Evolutionary conservation across 2,888 invertebrate genomes (phyloP).

Genomic region (Yponomeuta evonymella): DNA sequence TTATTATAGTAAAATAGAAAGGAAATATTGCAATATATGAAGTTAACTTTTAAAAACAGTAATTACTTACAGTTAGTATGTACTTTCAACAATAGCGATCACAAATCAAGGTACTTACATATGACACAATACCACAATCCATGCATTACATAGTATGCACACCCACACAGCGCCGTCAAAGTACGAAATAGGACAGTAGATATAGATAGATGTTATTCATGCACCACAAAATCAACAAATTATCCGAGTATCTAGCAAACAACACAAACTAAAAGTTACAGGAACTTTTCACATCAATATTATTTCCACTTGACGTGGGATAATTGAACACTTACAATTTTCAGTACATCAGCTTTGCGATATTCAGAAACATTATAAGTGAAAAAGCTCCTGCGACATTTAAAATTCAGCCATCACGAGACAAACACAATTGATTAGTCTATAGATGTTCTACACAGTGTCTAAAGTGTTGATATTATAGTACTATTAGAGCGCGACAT

Average conservation of each 20-base stretch:
- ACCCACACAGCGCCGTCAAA: slow-evolving; percentile 6
- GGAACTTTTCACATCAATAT: neutral
- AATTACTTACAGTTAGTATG: slow-evolving; percentile 42
- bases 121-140: slow-evolving; percentile 67
- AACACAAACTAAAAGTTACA: neutral
- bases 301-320: too few species aligned
- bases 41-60: neutral
- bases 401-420: too few species aligned
- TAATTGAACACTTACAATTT: too few species aligned
- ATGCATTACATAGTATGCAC: slow-evolving; percentile 33
- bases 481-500: neutral
- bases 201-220: slow-evolving; percentile 73
- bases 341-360: too few species aligned
- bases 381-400: too few species aligned
- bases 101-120: slow-evolving; percentile 17
- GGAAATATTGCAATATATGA: neutral
- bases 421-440: too few species aligned
- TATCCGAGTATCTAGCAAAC: slow-evolving; percentile 21
- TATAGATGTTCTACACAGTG: too few species aligned
- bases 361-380: too few species aligned
- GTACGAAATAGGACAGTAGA: slow-evolving; percentile 19
- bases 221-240: slow-evolving; percentile 59
- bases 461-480: neutral
- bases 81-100: slow-evolving; percentile 61
- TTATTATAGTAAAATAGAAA: slow-evolving; percentile 12